Evolutionary conservation across 2,113 vertebrate species (phyloP), one percentile per base, ranked within the genome.

Genomic region (Tetrao urogallus): DNA sequence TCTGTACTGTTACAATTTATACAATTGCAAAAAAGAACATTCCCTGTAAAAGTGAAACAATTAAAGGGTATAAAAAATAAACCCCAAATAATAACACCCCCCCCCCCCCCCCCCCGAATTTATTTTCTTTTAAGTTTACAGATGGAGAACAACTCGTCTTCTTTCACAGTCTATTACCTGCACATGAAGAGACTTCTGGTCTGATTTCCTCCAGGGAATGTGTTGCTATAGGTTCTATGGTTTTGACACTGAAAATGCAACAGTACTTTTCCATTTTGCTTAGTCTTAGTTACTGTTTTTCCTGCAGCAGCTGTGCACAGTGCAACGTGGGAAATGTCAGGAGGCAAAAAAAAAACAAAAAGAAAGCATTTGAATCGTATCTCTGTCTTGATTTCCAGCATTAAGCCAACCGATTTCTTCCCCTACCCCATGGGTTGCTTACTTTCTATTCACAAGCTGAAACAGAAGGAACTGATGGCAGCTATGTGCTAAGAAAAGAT

Each of bases 241-340:
- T 50, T 93, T 73, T 87, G 78, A 91, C 82, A 34, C 7, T 85
- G 71, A 74, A 45, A 89, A 70, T 79, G 58, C 92, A 93, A 89
- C 71, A 79, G 66, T 66, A 70, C 63, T 93, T 92, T 95, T 89
- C 91, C 91, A 87, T 71, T 92, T 82, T 74, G 64, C 50, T 82
- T 90, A 63, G 76, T 90, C 54, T 79, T 12, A 82, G 84, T 73
- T 85, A 50, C 86, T 63, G 5, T 84, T 92, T 87, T 73, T 74
- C 34, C 78, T 58, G 36, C 22, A 27, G 90, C 70, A 77, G 85
- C 69, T 52, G 57, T 66, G 84, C 66, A 65, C 86, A 36, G 63
- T 2, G 1, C 54, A 69, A 57, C 25, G 4, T 79, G 91, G 91
- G 84, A 93, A 73, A 94, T 87, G 94, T 85, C 87, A 76, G 74